Conservation (phyloP, 2,888 invertebrate genomes). For the Tanytarsus gracilentus region DNA sequence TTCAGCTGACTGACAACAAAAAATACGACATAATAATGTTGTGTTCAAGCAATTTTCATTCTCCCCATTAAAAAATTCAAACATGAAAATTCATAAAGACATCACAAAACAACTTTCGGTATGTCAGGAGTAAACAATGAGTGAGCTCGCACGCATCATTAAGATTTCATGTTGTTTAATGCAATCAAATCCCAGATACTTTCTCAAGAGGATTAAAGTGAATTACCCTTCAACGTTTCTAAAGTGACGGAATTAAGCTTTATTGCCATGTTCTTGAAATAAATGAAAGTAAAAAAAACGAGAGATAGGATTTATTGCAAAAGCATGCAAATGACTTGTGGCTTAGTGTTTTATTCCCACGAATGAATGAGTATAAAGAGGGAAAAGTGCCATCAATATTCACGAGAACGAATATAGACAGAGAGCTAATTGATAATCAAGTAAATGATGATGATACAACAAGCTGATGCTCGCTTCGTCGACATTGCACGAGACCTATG, state of each 20-base stretch:
- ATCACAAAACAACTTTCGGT: not conserved
- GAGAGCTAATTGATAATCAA: conserved; percentile 24
- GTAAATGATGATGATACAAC: conserved; percentile 5
- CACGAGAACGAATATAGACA: not conserved
- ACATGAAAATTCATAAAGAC: no score
- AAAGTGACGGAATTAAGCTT: conserved; percentile 24
- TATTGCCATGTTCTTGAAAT: not conserved
- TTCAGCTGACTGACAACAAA: no score
- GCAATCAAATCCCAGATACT: conserved; percentile 5
- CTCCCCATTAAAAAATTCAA: no score
- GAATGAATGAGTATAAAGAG: not conserved
- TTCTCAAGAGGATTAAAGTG: conserved; percentile 15
- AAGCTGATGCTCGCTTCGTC: not conserved
- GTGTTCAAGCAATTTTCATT: no score
- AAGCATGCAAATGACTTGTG: conserved; percentile 1
- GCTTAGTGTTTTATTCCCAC: not conserved
- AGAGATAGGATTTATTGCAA: conserved; percentile 5
- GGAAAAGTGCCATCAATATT: conserved; percentile 21
- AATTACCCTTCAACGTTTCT: conserved; percentile 24
- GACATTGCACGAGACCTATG: no score
- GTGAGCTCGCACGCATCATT: not conserved
- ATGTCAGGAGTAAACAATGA: not conserved
- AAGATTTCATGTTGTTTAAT: conserved; percentile 14
- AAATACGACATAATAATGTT: no score
- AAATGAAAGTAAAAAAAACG: conserved; percentile 8